Evolutionary conservation across 1,140 invertebrate genomes (phyloP).

Genomic region (Brachionus manjavacas): DNA sequence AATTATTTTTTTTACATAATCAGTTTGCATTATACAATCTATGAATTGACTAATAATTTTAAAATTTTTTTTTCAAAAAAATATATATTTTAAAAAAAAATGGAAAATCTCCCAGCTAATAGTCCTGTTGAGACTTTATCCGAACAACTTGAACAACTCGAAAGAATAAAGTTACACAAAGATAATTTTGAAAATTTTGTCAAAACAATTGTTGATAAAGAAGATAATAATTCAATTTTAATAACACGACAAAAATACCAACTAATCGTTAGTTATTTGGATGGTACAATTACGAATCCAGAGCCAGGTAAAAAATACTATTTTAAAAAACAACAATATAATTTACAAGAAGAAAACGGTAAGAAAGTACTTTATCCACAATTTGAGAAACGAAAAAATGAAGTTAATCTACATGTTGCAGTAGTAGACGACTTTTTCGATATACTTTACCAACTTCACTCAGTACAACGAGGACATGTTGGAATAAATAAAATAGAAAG

Average conservation of each 20-base stretch:
- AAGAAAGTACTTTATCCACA: background rate
- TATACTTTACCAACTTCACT: background rate
- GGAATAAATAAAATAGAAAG: background rate
- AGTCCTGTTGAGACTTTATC: no score
- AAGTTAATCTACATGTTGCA: background rate
- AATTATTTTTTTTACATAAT: no score
- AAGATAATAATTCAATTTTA: background rate
- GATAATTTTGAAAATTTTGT: no score
- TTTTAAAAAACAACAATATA: background rate
- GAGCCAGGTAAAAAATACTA: background rate
- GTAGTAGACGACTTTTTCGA: background rate
- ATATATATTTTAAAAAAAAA: no score
- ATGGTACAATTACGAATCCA: background rate
- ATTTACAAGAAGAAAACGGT: slow-evolving; percentile 3
- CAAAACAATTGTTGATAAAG: background rate
- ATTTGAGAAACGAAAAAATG: background rate
- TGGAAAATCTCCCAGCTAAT: no score
- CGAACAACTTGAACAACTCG: no score
- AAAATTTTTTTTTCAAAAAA: no score
- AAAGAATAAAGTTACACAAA: no score
- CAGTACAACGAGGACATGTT: background rate
- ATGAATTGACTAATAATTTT: no score
- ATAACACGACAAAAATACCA: no score
- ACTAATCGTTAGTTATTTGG: no score
- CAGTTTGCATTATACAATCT: no score